Evolutionary conservation across 2,113 vertebrate species (phyloP).

Genomic region (Lepus americanus): DNA sequence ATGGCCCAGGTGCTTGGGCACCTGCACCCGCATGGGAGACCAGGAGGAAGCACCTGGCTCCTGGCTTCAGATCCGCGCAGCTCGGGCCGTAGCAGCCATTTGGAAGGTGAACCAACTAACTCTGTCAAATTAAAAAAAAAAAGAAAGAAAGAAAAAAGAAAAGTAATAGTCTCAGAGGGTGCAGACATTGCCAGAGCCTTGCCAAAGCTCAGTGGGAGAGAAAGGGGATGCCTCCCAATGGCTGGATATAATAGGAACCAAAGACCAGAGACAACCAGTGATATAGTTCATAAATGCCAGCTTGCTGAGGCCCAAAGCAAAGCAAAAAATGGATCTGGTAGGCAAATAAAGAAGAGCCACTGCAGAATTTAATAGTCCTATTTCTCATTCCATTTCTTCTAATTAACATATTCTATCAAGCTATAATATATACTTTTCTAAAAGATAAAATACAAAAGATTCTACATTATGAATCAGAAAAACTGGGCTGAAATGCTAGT

Average conservation of each 20-base stretch:
- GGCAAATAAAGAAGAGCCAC: background rate
- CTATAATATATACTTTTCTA: background rate
- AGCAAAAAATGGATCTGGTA: background rate
- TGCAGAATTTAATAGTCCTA: background rate
- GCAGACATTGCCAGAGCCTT: background rate
- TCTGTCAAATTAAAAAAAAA: too few relatives aligned
- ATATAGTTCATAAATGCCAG: background rate
- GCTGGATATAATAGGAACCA: background rate
- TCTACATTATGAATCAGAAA: constrained; percentile 32
- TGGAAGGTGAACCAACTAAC: too few relatives aligned
- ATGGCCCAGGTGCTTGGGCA: too few relatives aligned
- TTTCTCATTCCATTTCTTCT: background rate
- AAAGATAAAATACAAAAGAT: background rate
- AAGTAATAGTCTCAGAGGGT: background rate
- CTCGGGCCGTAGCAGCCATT: too few relatives aligned
- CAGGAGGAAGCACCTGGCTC: too few relatives aligned
- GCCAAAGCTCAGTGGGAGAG: background rate
- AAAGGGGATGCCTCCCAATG: background rate
- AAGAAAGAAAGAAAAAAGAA: background rate
- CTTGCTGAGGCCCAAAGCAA: background rate
- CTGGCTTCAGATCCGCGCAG: too few relatives aligned
- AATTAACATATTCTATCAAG: background rate
- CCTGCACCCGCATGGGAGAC: too few relatives aligned
- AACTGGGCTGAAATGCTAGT: background rate
- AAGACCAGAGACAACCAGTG: background rate